Conservation (phyloP, 2,797 vertebrate genomes). For the Myripristis murdjan region DNA sequence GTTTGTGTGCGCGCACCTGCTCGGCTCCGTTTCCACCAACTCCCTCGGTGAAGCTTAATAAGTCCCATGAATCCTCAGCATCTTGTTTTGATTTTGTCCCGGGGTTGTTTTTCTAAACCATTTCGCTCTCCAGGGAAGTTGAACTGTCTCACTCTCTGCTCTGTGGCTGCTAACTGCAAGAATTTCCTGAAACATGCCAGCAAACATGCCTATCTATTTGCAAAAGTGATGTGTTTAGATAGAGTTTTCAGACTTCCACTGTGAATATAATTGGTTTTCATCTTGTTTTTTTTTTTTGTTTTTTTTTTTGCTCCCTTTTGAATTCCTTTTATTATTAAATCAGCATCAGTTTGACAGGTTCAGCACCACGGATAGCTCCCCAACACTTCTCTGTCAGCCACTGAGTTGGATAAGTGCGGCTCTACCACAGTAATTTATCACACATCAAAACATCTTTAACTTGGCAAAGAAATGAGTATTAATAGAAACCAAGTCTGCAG, state of each 20-base stretch:
- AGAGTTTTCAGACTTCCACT: constrained; percentile 1
- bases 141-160: constrained; percentile 26
- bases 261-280: background rate
- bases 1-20: constrained; percentile 58
- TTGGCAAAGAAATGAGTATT: constrained; percentile 25
- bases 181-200: constrained; percentile 15
- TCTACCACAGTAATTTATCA: constrained; percentile 35
- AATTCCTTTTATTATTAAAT: constrained; percentile 29
- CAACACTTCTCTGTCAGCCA: constrained; percentile 12
- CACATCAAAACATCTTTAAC: constrained; percentile 26
- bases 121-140: constrained; percentile 64
- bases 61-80: constrained; percentile 69
- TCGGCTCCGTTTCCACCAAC: constrained; percentile 47
- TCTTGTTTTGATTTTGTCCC: constrained; percentile 75
- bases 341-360: constrained; percentile 43
- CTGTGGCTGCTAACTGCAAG: constrained; percentile 18
- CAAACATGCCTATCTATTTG: background rate
- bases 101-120: constrained; percentile 77
- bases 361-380: constrained; percentile 83
- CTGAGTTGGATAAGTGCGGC: constrained; percentile 3
- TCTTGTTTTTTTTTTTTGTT: constrained; percentile 8
- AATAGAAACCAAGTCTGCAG: constrained; percentile 31
- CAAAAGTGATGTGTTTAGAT: background rate
- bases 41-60: constrained; percentile 71
- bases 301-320: background rate